Evolutionary conservation across 2,797 vertebrate species (phyloP).

Genomic region (Falco peregrinus): DNA sequence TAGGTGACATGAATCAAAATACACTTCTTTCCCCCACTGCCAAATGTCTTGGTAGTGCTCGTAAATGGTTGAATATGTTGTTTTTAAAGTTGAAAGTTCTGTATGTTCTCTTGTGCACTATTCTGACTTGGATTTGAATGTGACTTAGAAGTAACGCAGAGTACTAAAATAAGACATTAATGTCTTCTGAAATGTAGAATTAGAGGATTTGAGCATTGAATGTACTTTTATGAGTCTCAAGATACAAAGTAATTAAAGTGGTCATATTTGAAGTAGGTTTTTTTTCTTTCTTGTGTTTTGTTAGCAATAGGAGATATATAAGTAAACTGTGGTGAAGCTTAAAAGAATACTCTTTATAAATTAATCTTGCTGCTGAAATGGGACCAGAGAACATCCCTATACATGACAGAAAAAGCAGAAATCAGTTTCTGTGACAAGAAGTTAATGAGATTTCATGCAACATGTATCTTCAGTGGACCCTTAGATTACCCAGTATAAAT

Average conservation of each 20-base stretch:
- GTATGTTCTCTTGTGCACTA: background rate
- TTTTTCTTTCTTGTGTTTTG: background rate
- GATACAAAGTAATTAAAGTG: slow-evolving; percentile 35
- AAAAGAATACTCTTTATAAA: background rate
- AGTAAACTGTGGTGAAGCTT: background rate
- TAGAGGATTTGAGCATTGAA: background rate
- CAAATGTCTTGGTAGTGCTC: background rate
- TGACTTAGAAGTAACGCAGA: background rate
- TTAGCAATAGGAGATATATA: background rate
- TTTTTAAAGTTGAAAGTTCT: background rate
- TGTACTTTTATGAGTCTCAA: background rate
- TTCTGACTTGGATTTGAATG: background rate
- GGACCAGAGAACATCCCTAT: background rate
- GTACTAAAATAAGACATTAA: slow-evolving; percentile 2
- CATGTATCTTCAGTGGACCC: background rate
- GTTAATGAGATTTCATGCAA: slow-evolving; percentile 1
- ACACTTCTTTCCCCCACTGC: background rate
- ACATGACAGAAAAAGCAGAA: background rate
- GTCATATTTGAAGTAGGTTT: background rate
- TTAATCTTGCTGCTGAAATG: background rate
- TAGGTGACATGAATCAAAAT: background rate
- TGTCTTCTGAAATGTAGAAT: slow-evolving; percentile 5
- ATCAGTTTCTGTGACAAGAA: background rate
- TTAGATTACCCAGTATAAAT: background rate
- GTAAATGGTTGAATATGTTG: background rate